These are phyloP conservation scores for Echinometra lucunter DNA, from an alignment of 53 echinoderm and acorn worm genomes.

Conservation along the genomic window DNA sequence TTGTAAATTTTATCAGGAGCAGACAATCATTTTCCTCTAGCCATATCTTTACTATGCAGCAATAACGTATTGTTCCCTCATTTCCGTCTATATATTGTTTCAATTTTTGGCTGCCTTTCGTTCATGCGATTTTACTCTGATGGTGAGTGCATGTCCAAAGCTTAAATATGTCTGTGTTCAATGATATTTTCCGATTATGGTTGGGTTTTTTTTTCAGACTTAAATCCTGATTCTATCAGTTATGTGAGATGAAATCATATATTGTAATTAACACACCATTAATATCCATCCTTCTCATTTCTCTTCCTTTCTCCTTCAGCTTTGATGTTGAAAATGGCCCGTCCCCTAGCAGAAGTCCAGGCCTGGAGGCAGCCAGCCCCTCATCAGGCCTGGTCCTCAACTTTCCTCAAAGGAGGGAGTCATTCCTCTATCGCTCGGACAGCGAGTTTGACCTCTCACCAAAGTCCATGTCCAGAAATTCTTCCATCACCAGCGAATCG, in stretches of 20 bases:
- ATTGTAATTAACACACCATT: background rate
- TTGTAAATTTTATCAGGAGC: no score
- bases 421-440: slow-evolving; percentile 98
- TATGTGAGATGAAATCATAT: background rate
- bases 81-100: no score
- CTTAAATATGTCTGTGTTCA: no score
- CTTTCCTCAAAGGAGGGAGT: slow-evolving; percentile 96
- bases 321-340: slow-evolving; percentile 99
- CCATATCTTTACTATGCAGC: no score
- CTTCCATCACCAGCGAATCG: slow-evolving; percentile 99
- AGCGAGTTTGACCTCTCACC: slow-evolving; percentile 99
- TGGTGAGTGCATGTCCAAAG: no score
- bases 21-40: no score
- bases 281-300: background rate
- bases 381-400: slow-evolving; percentile 97
- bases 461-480: slow-evolving; percentile 99
- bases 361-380: slow-evolving; percentile 96
- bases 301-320: slow-evolving; percentile 69
- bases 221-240: background rate
- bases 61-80: no score
- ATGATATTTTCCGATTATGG: no score
- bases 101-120: no score
- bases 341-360: slow-evolving; percentile 96
- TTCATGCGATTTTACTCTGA: no score
- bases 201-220: background rate